Base-by-base conservation (phyloP, 2,888 invertebrate species). In the Hydrotaea cyrtoneurina region DNA sequence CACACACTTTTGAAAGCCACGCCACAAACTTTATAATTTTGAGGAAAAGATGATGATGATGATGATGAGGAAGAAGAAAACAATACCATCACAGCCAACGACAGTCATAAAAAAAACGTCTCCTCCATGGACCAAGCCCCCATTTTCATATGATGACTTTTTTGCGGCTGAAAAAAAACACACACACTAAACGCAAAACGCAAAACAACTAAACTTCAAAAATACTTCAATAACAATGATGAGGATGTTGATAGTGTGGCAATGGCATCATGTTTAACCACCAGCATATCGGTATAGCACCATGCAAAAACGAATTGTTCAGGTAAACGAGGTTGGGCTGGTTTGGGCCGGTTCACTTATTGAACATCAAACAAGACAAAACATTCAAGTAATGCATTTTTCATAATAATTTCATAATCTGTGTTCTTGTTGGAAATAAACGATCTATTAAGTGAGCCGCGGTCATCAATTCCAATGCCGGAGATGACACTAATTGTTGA, bases 51-150 rank as follows among this genome's bases (percentile, higher is more conserved):
- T 69, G 69, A 39, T 66, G 64, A 36, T 26, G 64, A 62, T 31
- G 59, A 64, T 36, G 66, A 39, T 17, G 46, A 46, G 23, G 69
- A 43, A 23, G 69, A 21, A 15, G 69, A 43, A 69, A 46, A 69
- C 69, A 69, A 69, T 62, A 69, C 69, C 19, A 69, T 62, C 21
- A 11, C 69, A 46, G 10, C 10, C 39, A 66, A 21, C 69, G 39
- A 21, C 78, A 76, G 59, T 73, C 79, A 77, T 85, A 82, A 85
- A 79, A 78, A 66, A 43, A 21, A n/a, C 66, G 50, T 82, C 81
- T 85, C 78, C 82, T 53, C 46, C 21, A 80, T 85, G 85, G 82
- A 85, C 85, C 85, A 85, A 82, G 82, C 85, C 85, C 81, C 85
- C 85, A 85, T 85, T 82, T 80, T 75, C 26, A 75, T 73, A 50